Conservation (phyloP, 2,888 invertebrate species). For the Lampropteryx suffumata region DNA sequence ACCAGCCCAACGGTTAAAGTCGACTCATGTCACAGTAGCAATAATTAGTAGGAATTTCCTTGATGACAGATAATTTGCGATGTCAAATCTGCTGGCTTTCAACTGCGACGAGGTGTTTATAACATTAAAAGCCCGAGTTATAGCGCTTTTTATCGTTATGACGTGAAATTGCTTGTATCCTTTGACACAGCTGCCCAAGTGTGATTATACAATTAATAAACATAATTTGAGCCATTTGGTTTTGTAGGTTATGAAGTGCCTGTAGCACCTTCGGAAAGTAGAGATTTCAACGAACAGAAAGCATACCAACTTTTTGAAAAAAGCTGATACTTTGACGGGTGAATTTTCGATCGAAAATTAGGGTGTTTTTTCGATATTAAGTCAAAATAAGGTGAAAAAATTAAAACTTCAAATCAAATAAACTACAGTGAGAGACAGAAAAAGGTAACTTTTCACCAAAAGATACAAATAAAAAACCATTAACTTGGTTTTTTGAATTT, state of each 20-base stretch:
- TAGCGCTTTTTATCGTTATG: background rate
- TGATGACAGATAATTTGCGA: conserved; percentile 21
- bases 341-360: no score
- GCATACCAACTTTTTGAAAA: no score
- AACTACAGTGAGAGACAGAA: no score
- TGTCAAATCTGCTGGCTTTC: conserved; percentile 14
- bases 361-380: no score
- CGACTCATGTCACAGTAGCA: conserved; percentile 1
- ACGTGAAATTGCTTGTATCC: conserved; percentile 4
- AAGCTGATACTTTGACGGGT: no score
- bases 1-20: background rate
- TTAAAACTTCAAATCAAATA: no score
- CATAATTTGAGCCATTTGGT: background rate
- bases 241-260: background rate
- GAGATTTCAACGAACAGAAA: no score
- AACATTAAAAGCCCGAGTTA: conserved; percentile 1
- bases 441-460: no score
- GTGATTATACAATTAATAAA: conserved; percentile 9
- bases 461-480: no score
- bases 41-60: conserved; percentile 13
- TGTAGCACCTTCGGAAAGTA: no score
- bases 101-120: background rate
- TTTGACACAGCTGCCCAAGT: conserved; percentile 7
- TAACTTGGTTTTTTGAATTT: no score
- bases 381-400: no score